Conservation (phyloP, 2,888 invertebrate genomes). For the Luperina nickerlii region DNA sequence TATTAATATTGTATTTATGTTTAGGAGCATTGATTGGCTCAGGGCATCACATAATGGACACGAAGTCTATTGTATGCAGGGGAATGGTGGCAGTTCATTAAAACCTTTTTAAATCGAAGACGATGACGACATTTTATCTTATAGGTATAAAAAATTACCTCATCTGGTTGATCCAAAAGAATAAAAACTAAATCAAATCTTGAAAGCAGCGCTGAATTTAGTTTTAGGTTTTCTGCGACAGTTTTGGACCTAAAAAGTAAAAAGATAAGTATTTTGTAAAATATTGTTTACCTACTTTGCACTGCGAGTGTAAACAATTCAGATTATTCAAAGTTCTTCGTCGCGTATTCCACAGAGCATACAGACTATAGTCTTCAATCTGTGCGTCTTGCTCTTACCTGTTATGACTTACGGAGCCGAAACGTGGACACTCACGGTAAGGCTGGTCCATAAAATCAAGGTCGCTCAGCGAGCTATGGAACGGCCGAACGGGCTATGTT, state of each 20-base stretch:
- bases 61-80: background rate
- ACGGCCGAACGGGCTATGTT: too few species aligned
- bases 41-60: too few species aligned
- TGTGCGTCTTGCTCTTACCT: too few species aligned
- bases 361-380: background rate
- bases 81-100: background rate
- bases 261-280: constrained; percentile 12
- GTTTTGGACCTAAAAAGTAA: constrained; percentile 92
- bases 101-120: background rate
- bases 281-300: background rate
- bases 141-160: constrained; percentile 85
- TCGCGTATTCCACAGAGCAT: background rate
- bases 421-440: too few species aligned
- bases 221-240: constrained; percentile 96
- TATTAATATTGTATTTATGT: background rate
- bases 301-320: background rate
- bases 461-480: too few species aligned
- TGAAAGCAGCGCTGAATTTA: constrained; percentile 95
- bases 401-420: too few species aligned
- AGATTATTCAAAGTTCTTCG: background rate
- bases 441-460: too few species aligned
- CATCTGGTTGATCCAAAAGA: constrained; percentile 96
- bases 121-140: background rate
- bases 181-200: constrained; percentile 98
- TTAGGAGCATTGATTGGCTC: background rate